These are phyloP conservation scores for Ctenochaetus hawaiiensis DNA, from an alignment of 2,797 vertebrate species.

Conservation along the genomic window DNA sequence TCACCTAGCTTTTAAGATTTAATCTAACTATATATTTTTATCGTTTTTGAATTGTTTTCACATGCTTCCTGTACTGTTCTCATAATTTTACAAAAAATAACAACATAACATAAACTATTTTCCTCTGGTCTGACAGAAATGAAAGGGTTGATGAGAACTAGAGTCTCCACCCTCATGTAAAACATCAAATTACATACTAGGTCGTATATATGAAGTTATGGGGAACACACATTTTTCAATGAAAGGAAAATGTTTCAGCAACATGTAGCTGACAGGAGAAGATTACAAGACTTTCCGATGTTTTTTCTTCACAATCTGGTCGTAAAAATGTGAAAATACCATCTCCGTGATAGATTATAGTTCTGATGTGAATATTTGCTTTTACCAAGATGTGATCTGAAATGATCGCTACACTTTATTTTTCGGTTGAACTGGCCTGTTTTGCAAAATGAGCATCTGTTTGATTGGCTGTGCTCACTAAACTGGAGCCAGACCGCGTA, in stretches of 20 bases:
- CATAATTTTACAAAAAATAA: no score
- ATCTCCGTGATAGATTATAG: neutral
- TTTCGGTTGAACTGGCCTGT: neutral
- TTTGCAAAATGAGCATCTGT: neutral
- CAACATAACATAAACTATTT: no score
- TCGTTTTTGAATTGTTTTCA: neutral
- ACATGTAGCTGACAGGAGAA: neutral
- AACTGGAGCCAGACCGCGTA: neutral
- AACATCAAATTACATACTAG: neutral
- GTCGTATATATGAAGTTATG: neutral
- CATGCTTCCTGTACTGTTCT: neutral
- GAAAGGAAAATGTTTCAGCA: neutral
- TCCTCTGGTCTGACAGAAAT: neutral
- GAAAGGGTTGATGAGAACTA: neutral
- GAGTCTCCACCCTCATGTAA: neutral
- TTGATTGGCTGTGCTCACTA: neutral
- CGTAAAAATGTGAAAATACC: neutral
- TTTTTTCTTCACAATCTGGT: neutral
- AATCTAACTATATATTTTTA: neutral
- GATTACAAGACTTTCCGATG: neutral
- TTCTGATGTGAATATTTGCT: neutral
- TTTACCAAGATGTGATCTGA: neutral
- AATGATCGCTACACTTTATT: neutral
- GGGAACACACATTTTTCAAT: neutral
- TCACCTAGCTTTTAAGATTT: neutral